These are phyloP conservation scores for Corythaixoides concolor DNA, from an alignment of 2,113 vertebrate genomes.

Conservation along the genomic window DNA sequence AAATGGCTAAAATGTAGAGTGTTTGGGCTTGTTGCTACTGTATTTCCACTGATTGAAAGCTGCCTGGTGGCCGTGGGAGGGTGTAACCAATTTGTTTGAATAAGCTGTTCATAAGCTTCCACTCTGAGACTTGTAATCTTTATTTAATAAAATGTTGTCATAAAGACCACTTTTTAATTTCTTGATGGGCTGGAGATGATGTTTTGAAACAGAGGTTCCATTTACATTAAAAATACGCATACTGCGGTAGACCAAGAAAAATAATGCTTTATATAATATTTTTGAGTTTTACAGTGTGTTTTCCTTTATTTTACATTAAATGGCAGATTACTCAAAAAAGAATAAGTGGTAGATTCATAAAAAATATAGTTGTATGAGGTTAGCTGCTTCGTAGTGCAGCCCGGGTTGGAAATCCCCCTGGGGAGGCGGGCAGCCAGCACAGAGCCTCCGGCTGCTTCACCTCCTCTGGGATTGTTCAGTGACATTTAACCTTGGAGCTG, in stretches of 20 bases:
- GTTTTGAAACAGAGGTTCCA: constrained; percentile 44
- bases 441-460: not conserved
- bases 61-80: not conserved
- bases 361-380: not conserved
- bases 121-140: constrained; percentile 27
- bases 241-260: constrained; percentile 39
- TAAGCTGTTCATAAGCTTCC: constrained; percentile 47
- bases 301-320: constrained; percentile 28
- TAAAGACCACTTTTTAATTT: constrained; percentile 49
- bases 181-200: constrained; percentile 7
- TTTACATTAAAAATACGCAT: constrained; percentile 49
- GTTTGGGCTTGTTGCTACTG: not conserved
- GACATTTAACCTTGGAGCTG: not conserved
- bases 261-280: constrained; percentile 4
- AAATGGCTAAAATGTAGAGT: not conserved
- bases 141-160: constrained; percentile 51
- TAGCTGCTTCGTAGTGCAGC: not conserved
- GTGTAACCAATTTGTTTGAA: constrained; percentile 49
- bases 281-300: not conserved
- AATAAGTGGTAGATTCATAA: not conserved
- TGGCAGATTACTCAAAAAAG: not conserved
- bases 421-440: not conserved
- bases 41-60: constrained; percentile 2
- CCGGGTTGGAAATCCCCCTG: accelerated
- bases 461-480: not conserved